Evolutionary conservation across 2,888 invertebrate species (phyloP), one percentile per base, ranked within the genome.

Genomic region (Plusia festucae): DNA sequence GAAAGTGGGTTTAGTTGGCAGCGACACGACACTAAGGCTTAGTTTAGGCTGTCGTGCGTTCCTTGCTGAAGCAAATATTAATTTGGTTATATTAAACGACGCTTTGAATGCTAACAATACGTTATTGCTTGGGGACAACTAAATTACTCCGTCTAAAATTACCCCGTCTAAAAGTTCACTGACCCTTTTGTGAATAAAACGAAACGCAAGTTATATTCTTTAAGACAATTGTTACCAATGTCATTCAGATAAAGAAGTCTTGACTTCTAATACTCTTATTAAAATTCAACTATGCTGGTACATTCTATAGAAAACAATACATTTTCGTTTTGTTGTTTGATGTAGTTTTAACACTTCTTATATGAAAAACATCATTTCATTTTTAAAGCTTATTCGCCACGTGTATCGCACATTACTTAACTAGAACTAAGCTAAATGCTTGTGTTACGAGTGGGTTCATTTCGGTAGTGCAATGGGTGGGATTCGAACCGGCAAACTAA

Each of bases 1-100:
- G 73, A 71, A 70, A 59, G 59, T 58, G 53, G 68, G 70, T 70
- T 76, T 79, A 76, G 70, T 82, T 73, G 73, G 53, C 32, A 67
- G 9, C 74, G 55, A 70, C 75, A 74, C 79, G 80, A 77, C 55
- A 68, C 55, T 73, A 73, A 77, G 30, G 73, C 59, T 46, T 53
- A 57, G 73, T 76, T 60, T 49, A 72, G 73, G 53, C 66, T 73
- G 62, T 76, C 76, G 73, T 73, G 73, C 52, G 67, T 77, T 71
- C 60, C 77, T 63, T 52, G 54, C 20, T 16, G 11, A 44, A 62
- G 74, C 66, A 76, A 72, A 73, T 66, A 73, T 72, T 76, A 76
- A 66, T 72, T 76, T 66, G 32, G 34, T 46, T 61, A 53, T 66
- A 76, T 53, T 60, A 53, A 53, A 53, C 44, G 18, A 20, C 16